Evolutionary conservation across 2,888 invertebrate genomes (phyloP), one percentile per base, ranked within the genome.

Genomic region (Torymus tubicola): DNA sequence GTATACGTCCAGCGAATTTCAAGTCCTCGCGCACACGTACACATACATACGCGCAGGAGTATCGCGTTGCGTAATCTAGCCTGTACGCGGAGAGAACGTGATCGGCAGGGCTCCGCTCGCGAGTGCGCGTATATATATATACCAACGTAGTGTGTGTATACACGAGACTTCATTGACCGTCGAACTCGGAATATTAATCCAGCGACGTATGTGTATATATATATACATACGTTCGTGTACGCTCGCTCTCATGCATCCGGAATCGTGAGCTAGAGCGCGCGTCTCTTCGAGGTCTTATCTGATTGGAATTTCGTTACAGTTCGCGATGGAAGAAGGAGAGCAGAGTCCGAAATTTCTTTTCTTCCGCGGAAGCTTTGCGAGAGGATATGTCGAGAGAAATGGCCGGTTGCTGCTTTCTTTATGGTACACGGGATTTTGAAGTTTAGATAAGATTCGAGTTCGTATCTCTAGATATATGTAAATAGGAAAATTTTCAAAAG

Each of bases 171-270:
- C 65, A 75, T 80, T 80, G 67, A 75, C 70, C 67, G 67, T 55
- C 72, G 68, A 80, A 76, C 63, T 67, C 68, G 60, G 71, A 76
- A 68, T 76, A 76, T 71, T 80, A 76, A 80, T 72, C 42, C 55
- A 14, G 14, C 21, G 14, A 55, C 5, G 16, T 2, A 5, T 52
- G 18, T n/a, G n/a, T n/a, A n/a, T n/a, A n/a, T n/a, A n/a, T n/a
- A n/a, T n/a, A n/a, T 67, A 16, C 8, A 16, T 42, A 50, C 65
- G 11, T 2, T 1, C 53, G 21, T 16, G 1, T 16, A 18, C 52
- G 31, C 16, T 52, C 42, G 42, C 42, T 42, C 42, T 67, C 67
- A 50, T 74, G 74, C 74, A 74, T 74, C 42, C 74, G 60, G 52
- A 75, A 68, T 75, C 16, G 24, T 52, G 58, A 63, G 64, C 57